phyloP scores from a whole-genome alignment of 2,113 vertebrate species.

The Rafetus swinhoei region DNA sequence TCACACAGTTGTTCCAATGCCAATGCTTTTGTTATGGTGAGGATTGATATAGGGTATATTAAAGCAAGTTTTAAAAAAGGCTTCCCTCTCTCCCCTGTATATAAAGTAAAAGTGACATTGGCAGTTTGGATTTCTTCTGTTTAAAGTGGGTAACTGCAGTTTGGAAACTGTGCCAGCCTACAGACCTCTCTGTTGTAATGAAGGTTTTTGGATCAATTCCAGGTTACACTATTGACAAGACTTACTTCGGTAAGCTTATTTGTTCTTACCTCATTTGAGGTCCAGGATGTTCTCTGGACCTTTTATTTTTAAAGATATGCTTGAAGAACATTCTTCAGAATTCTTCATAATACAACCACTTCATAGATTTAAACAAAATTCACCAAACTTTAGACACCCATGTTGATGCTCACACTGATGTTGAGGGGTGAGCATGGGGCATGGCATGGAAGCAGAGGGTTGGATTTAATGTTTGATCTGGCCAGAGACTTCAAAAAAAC shows the following conservation, averaged over 20 bases:
- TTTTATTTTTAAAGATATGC: constrained; percentile 35
- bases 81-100: constrained; percentile 18
- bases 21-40: neutral
- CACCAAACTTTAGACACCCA: neutral
- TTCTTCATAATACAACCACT: constrained; percentile 3
- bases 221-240: neutral
- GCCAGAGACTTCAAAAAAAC: neutral
- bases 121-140: constrained; percentile 50
- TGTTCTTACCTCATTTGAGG: constrained; percentile 46
- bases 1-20: neutral
- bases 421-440: too few relatives aligned
- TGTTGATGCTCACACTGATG: neutral
- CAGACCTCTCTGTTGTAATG: neutral
- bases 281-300: neutral
- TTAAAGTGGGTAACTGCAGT: constrained; percentile 39
- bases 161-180: constrained; percentile 10
- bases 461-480: neutral
- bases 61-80: constrained; percentile 21
- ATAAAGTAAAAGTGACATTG: constrained; percentile 8
- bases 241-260: constrained; percentile 32
- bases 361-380: neutral
- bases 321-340: constrained; percentile 34
- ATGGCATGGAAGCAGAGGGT: too few relatives aligned
- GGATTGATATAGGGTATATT: constrained; percentile 26
- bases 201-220: constrained; percentile 3